Percentiles rank a stretch among this genome's conserved stretches.
phyloP scores from a whole-genome alignment of 2,797 vertebrate genomes.

The Catharus ustulatus region DNA sequence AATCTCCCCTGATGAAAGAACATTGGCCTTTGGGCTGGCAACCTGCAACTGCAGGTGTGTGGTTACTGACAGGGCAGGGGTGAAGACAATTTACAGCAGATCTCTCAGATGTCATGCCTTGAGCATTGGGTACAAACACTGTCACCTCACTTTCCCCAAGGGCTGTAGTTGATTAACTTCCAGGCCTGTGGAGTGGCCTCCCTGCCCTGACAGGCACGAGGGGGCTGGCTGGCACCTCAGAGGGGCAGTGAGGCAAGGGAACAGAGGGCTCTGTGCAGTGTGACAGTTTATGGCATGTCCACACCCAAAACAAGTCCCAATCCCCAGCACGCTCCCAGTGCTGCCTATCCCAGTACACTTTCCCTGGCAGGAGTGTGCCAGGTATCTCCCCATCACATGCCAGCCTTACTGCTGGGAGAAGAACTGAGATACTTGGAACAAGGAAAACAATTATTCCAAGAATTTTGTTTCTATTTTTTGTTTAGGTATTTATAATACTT shows the following conservation, averaged over 20 bases:
- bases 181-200: background rate
- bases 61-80: background rate
- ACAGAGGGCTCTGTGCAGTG: background rate
- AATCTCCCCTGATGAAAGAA: background rate
- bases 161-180: background rate
- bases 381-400: background rate
- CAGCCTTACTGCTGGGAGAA: background rate
- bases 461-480: background rate
- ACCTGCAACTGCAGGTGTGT: background rate
- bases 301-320: background rate
- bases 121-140: background rate
- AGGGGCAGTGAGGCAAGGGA: background rate
- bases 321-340: accelerated
- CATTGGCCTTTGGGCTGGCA: background rate
- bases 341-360: background rate
- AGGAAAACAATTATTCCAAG: background rate
- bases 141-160: background rate
- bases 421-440: background rate
- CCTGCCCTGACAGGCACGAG: background rate
- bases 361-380: background rate
- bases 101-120: background rate
- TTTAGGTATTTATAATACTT: background rate
- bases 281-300: accelerated
- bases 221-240: background rate
- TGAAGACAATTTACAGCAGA: background rate